Evolutionary conservation across 2,113 vertebrate genomes (phyloP).

Genomic region (Leptodactylus fuscus): DNA sequence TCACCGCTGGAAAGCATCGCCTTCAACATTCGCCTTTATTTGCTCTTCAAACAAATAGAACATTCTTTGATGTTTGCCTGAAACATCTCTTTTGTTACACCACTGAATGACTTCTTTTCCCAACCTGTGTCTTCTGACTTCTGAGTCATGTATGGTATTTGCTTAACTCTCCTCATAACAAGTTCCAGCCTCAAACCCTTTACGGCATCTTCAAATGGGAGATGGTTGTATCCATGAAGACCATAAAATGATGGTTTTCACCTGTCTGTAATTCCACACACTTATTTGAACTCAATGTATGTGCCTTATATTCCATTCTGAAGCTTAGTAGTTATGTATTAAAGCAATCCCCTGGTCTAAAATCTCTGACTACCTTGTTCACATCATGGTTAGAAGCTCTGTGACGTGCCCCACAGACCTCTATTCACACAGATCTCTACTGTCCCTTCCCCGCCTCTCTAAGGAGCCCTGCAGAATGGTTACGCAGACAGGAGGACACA

Average conservation of each 20-base stretch:
- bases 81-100: conserved; percentile 28
- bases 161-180: conserved; percentile 35
- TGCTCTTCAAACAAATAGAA: conserved; percentile 17
- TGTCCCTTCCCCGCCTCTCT: no score
- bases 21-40: conserved; percentile 33
- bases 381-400: no score
- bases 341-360: no score
- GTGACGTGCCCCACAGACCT: no score
- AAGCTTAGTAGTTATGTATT: neutral
- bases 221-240: conserved; percentile 37
- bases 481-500: no score
- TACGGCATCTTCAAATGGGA: conserved; percentile 32
- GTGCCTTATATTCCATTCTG: neutral
- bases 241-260: conserved; percentile 38
- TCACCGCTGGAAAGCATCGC: neutral
- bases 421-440: no score
- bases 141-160: conserved; percentile 53
- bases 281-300: neutral
- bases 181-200: conserved; percentile 8
- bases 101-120: conserved; percentile 28
- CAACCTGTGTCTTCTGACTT: conserved; percentile 5
- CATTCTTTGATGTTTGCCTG: conserved; percentile 33
- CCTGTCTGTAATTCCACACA: conserved; percentile 33
- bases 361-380: no score
- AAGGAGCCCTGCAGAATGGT: no score